A percentile compares a stretch with the other conserved stretches of the same genome.
These are phyloP conservation scores for Eutolmus rufibarbis DNA, from an alignment of 2,888 invertebrate genomes.

Conservation along the genomic window DNA sequence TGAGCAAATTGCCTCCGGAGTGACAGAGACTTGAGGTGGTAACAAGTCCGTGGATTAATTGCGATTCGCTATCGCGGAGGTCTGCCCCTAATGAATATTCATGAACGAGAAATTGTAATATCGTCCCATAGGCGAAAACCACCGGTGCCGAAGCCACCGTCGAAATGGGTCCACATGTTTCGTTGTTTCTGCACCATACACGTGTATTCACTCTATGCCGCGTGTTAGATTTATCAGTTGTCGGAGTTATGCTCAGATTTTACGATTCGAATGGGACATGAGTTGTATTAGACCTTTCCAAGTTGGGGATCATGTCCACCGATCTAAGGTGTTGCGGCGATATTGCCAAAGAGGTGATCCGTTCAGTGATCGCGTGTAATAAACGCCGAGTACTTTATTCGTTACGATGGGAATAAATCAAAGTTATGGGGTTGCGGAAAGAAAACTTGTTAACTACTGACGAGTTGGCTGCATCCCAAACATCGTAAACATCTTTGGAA, in stretches of 20 bases:
- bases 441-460: background rate
- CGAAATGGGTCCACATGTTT: background rate
- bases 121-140: background rate
- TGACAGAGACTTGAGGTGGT: slow-evolving; percentile 22
- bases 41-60: slow-evolving; percentile 29
- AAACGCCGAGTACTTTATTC: background rate
- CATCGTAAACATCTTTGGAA: background rate
- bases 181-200: background rate
- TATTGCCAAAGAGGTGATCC: background rate
- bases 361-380: background rate
- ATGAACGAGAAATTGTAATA: slow-evolving; percentile 16
- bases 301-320: background rate
- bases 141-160: background rate
- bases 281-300: background rate
- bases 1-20: slow-evolving; percentile 29
- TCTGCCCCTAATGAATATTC: slow-evolving; percentile 39
- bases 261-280: slow-evolving; percentile 4
- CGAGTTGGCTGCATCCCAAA: background rate
- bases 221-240: slow-evolving; percentile 1
- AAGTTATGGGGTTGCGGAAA: background rate
- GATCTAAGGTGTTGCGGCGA: background rate
- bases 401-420: background rate
- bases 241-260: slow-evolving; percentile 21
- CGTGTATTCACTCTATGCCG: background rate
- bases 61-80: slow-evolving; percentile 36